phyloP scores from a whole-genome alignment of 1,140 invertebrate genomes.

The Cherax quadricarinatus region DNA sequence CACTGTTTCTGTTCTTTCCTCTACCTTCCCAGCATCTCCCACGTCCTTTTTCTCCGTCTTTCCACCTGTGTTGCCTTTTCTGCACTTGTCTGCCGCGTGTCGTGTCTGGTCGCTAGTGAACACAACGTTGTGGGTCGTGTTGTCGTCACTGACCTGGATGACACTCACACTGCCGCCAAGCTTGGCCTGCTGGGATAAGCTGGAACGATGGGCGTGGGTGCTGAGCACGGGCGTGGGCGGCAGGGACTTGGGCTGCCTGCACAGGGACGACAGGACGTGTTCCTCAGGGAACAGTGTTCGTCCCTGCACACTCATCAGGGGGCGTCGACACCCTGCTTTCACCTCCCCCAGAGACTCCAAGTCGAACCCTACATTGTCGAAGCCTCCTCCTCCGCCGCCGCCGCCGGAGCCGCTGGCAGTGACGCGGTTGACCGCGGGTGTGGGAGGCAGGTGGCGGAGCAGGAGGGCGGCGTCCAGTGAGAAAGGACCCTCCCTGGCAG shows the following conservation, averaged over 20 bases:
- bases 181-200: constrained; percentile 6
- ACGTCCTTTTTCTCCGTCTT: neutral
- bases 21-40: neutral
- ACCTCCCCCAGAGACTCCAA: constrained; percentile 35
- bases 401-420: neutral
- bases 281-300: constrained; percentile 48
- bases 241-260: constrained; percentile 56
- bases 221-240: constrained; percentile 45
- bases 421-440: constrained; percentile 24
- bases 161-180: constrained; percentile 18
- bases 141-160: constrained; percentile 5
- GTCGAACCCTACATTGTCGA: constrained; percentile 57
- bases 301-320: constrained; percentile 40
- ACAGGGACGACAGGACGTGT: constrained; percentile 47
- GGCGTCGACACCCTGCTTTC: constrained; percentile 25
- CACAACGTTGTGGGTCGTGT: neutral
- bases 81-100: neutral
- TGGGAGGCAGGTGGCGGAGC: constrained; percentile 37
- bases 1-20: neutral
- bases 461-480: constrained; percentile 51
- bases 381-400: neutral
- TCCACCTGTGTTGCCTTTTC: neutral
- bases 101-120: neutral
- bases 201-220: constrained; percentile 11
- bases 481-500: constrained; percentile 34